Evolutionary conservation across 1,140 invertebrate species (phyloP).

Genomic region (Drosophila littoralis): DNA sequence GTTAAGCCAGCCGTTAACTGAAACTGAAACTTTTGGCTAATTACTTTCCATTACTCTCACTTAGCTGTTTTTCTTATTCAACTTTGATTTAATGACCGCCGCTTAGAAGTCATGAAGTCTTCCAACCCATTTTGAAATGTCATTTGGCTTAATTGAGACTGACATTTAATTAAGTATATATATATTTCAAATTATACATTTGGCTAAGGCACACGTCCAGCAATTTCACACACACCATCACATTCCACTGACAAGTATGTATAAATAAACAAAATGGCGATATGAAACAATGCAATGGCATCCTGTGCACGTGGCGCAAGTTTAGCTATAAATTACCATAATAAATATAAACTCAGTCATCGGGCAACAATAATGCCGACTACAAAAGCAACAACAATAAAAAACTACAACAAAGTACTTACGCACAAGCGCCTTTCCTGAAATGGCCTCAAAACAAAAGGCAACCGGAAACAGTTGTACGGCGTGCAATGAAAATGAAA

Average conservation of each 20-base stretch:
- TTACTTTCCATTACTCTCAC: constrained; percentile 15
- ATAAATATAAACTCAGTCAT: constrained; percentile 72
- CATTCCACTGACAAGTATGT: constrained; percentile 36
- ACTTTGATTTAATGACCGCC: constrained; percentile 35
- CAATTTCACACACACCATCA: constrained; percentile 29
- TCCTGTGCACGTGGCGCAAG: constrained; percentile 41
- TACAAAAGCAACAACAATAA: constrained; percentile 27
- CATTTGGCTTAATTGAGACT: constrained; percentile 57
- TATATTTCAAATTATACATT: constrained; percentile 19
- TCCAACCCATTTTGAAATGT: constrained; percentile 25
- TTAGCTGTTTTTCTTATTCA: neutral
- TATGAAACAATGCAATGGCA: constrained; percentile 37
- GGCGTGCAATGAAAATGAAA: constrained; percentile 50
- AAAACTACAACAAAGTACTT: constrained; percentile 39
- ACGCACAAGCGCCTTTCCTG: constrained; percentile 54
- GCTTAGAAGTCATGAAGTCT: constrained; percentile 4
- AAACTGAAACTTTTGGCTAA: neutral
- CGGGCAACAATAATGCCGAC: constrained; percentile 51
- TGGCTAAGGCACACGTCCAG: too few species aligned
- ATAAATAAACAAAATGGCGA: constrained; percentile 25
- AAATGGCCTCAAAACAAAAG: constrained; percentile 50
- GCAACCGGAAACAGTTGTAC: constrained; percentile 54
- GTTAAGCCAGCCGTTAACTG: too few species aligned
- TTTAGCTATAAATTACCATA: constrained; percentile 74
- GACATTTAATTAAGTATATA: constrained; percentile 41